Percentiles rank a stretch among this genome's conserved stretches.
These are phyloP conservation scores for Dendronephthya gigantea DNA, from an alignment of 64 coral and sea anemone species.

Conservation along the genomic window DNA sequence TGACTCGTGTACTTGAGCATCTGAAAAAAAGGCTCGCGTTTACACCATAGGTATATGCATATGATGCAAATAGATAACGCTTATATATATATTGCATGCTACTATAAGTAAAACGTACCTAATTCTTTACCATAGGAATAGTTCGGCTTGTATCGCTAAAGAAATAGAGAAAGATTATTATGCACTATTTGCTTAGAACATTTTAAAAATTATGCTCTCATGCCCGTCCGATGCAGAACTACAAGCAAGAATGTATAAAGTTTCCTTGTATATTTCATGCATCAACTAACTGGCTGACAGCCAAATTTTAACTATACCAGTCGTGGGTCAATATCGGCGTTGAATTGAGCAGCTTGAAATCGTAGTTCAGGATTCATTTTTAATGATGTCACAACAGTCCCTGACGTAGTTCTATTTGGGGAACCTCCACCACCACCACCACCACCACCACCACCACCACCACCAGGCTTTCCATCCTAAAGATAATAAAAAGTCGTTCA, in stretches of 20 bases:
- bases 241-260: no score
- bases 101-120: conserved; percentile 24
- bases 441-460: conserved; percentile 49
- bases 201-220: no score
- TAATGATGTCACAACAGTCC: conserved; percentile 31
- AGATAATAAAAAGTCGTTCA: background rate
- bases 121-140: conserved; percentile 40
- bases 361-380: conserved; percentile 53
- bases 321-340: conserved; percentile 28
- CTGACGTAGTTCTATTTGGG: conserved; percentile 77
- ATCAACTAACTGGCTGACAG: no score
- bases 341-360: conserved; percentile 41
- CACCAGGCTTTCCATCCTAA: conserved; percentile 29
- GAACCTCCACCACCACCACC: conserved; percentile 54
- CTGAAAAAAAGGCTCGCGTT: background rate
- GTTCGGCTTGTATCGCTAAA: conserved; percentile 22
- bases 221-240: no score
- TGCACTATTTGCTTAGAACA: no score
- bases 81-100: background rate
- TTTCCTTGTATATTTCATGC: no score
- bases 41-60: no score
- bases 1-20: conserved; percentile 46
- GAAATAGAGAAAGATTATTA: background rate
- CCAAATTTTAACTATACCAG: conserved; percentile 36
- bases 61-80: no score